Base-by-base conservation (phyloP, 1,140 invertebrate species). In the Brachionus calyciflorus region DNA sequence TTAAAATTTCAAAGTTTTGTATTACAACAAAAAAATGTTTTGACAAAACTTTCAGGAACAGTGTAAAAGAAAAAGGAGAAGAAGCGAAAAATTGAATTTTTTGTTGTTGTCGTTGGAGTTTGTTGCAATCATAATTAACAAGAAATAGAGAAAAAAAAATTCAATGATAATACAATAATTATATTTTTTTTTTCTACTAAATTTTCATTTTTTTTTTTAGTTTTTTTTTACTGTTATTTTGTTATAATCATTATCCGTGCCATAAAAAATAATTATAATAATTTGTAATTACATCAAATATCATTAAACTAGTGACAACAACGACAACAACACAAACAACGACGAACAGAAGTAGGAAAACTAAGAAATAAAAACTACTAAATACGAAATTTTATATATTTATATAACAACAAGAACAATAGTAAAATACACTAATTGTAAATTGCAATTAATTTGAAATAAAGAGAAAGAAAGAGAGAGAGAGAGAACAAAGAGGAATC, bases 281-380 rank as follows among this genome's bases (percentile, higher is more conserved):
- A 60, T 60, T 60, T 60, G 55, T 60, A 60, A 60, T 60, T 60
- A 14, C 33, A 21, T 60, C 55, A 37, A 60, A 53, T 53, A 53
- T 53, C 12, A 53, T 53, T 26, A 60, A 37, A 37, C 33, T 60
- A 28, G 30, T 60, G 55, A 37, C 19, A 33, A 60, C 55, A 60
- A 40, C 30, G 7, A 37, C 55, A 37, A 28, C 51, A 55, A n/a
- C 33, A 6, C n/a, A n/a, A n/a, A 37, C 19, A 33, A 60, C 55
- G 37, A 40, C 30, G 7, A 37, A 26, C 19, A 37, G 33, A 37
- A 37, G 33, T 5, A 37, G 33, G 9, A 9, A 37, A 9, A 37
- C 4, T 5, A 9, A 37, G 33, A 37, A 9, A 37, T 3, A 37
- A 37, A 37, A 37, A 33, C 30, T 7, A 60, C 12, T 30, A 33